Evolutionary conservation across 1,140 invertebrate genomes (phyloP).

Genomic region (Aphelenchoides avenae): DNA sequence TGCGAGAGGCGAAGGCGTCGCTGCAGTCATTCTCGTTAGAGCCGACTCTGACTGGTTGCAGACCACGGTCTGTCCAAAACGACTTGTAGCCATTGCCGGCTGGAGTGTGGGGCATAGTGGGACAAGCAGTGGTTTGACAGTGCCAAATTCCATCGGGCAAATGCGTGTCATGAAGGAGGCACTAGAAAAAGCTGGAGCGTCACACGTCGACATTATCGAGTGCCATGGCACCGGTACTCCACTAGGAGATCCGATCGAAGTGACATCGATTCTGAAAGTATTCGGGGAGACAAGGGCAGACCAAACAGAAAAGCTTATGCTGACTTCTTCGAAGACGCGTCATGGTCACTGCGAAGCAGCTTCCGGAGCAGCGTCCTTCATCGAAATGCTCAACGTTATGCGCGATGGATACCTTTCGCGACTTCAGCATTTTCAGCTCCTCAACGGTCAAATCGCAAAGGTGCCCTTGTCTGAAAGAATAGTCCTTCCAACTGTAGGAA

Average conservation of each 20-base stretch:
- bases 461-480: constrained; percentile 11
- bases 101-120: constrained; percentile 53
- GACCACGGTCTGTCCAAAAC: constrained; percentile 62
- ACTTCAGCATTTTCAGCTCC: constrained; percentile 35
- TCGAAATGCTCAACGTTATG: constrained; percentile 23
- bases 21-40: constrained; percentile 74
- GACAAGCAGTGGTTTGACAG: constrained; percentile 69
- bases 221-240: constrained; percentile 88
- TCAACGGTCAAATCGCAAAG: constrained; percentile 31
- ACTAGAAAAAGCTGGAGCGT: constrained; percentile 73
- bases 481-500: constrained; percentile 16
- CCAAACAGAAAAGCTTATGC: constrained; percentile 16
- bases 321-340: constrained; percentile 23
- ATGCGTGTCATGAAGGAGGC: constrained; percentile 74
- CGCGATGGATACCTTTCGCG: constrained; percentile 15
- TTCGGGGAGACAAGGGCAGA: constrained; percentile 11
- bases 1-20: constrained; percentile 79
- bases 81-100: constrained; percentile 71
- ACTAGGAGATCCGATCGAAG: constrained; percentile 86
- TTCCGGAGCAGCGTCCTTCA: constrained; percentile 35
- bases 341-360: constrained; percentile 46
- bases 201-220: constrained; percentile 78
- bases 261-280: constrained; percentile 71
- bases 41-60: not conserved
- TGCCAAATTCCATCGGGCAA: constrained; percentile 78